These are phyloP conservation scores for Atractosteus spatula DNA, from an alignment of 2,113 vertebrate genomes.

Conservation along the genomic window DNA sequence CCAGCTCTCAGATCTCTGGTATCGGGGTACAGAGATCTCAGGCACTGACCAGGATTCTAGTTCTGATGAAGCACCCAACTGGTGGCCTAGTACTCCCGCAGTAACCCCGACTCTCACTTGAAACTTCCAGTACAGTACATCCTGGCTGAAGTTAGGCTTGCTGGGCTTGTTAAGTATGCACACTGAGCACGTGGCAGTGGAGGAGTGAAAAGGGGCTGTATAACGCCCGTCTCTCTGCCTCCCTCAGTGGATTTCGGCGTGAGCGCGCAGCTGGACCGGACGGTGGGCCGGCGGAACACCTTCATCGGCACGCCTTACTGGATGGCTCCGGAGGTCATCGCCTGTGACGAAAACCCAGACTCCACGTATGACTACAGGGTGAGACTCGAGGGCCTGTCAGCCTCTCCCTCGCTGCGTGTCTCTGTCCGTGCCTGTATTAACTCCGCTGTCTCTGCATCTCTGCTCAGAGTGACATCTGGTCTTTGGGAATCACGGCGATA, in stretches of 20 bases:
- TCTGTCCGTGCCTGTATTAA: conserved; percentile 21
- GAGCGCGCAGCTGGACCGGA: conserved; percentile 87
- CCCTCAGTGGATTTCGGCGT: conserved; percentile 86
- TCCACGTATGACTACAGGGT: conserved; percentile 92
- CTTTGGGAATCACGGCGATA: conserved; percentile 89
- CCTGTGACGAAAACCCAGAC: conserved; percentile 89
- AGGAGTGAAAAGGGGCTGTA: no score
- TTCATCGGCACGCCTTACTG: conserved; percentile 93
- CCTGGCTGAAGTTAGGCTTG: no score
- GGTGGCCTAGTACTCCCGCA: no score
- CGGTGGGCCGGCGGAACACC: conserved; percentile 86
- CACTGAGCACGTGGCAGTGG: no score
- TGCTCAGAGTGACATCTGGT: conserved; percentile 87
- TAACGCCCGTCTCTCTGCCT: neutral
- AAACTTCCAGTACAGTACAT: no score
- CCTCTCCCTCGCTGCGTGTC: neutral
- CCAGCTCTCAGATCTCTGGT: no score
- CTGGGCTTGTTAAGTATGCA: no score
- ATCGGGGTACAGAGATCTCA: no score
- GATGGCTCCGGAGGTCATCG: conserved; percentile 93
- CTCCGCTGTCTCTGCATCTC: conserved; percentile 10
- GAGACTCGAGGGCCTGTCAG: conserved; percentile 17
- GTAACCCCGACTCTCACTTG: no score
- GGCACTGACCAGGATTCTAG: no score
- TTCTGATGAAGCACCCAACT: no score